Conservation (phyloP, 2,797 vertebrate species). For the Halcyon leucocephala region DNA sequence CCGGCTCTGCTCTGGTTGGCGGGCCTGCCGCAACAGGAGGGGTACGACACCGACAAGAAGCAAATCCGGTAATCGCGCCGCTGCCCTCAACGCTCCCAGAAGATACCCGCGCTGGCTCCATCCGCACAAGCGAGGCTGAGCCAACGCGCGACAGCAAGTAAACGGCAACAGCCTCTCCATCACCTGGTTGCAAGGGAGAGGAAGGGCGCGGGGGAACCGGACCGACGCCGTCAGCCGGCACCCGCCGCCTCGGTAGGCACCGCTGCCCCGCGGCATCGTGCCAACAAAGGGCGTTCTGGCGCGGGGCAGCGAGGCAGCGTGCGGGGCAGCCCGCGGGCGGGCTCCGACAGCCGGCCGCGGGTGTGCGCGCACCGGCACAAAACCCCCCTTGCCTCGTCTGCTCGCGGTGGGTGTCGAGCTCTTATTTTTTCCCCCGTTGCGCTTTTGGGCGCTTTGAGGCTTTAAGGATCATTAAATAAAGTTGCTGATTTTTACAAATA, state of each 20-base stretch:
- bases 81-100: rapidly evolving
- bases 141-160: rapidly evolving
- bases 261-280: rapidly evolving
- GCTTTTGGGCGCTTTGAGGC: background rate
- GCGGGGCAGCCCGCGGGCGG: background rate
- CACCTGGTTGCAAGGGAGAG: too few species aligned
- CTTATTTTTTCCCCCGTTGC: background rate
- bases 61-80: rapidly evolving
- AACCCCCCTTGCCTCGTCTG: background rate
- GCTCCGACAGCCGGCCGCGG: background rate
- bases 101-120: background rate
- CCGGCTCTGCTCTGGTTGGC: background rate
- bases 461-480: slow-evolving; percentile 46
- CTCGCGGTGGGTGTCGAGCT: background rate
- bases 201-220: too few species aligned
- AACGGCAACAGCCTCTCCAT: too few species aligned
- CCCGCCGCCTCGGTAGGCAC: background rate
- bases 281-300: rapidly evolving
- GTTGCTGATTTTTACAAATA: slow-evolving; percentile 43
- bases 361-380: rapidly evolving
- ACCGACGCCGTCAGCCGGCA: rapidly evolving
- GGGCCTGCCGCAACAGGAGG: background rate
- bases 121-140: background rate
- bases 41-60: background rate
- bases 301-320: rapidly evolving